A percentile compares a stretch with the other conserved stretches of the same genome.
Evolutionary conservation across 2,113 vertebrate species (phyloP).

Genomic region (Aphelocoma coerulescens): DNA sequence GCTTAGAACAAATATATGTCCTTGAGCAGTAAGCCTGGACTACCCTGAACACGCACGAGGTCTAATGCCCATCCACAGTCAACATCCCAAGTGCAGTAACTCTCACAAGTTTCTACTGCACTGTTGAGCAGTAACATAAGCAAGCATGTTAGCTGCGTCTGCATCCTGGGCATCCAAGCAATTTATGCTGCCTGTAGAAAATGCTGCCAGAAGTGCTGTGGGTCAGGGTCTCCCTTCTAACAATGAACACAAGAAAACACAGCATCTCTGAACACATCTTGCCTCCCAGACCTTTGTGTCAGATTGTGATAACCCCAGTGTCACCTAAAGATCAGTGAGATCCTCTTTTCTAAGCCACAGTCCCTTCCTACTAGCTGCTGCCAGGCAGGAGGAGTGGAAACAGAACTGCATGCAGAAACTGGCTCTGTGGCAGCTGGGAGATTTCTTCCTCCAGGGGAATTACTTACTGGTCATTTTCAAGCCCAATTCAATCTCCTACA

Average conservation of each 20-base stretch:
- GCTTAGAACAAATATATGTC: not conserved
- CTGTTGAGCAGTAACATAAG: not conserved
- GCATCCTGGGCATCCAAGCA: not conserved
- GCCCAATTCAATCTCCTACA: not conserved
- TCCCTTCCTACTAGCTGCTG: not conserved
- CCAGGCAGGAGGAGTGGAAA: not conserved
- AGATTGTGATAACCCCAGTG: not conserved
- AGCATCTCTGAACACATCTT: not conserved
- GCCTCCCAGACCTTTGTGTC: not conserved
- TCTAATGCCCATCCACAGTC: not conserved
- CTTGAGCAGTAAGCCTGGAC: not conserved
- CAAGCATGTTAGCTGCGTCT: not conserved
- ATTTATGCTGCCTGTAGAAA: not conserved
- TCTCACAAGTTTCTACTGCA: not conserved
- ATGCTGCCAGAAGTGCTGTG: not conserved
- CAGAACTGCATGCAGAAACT: not conserved
- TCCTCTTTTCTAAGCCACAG: not conserved
- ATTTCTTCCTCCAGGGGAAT: not conserved
- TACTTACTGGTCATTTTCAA: not conserved
- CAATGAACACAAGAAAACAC: not conserved
- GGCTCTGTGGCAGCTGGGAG: not conserved
- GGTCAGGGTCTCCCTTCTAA: not conserved
- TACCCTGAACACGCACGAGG: not conserved
- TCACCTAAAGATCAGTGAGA: not conserved
- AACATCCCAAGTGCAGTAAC: not conserved